Percentiles rank a stretch among this genome's conserved stretches.
Evolutionary conservation across 2,888 invertebrate genomes (phyloP).

Genomic region (Morpho deidamia): DNA sequence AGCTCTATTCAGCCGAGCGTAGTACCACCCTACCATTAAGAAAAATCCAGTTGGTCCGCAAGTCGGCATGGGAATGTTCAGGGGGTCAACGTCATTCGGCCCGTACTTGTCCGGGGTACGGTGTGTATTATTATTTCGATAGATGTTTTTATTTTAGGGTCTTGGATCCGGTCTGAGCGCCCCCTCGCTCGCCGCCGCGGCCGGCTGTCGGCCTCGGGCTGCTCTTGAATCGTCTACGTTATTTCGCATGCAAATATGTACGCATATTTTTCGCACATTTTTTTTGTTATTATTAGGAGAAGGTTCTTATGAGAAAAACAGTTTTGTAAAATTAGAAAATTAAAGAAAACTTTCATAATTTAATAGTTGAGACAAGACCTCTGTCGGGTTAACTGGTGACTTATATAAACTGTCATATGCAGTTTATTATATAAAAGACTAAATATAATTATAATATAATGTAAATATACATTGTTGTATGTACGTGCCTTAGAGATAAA

Average conservation of each 20-base stretch:
- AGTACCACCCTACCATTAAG: slow-evolving; percentile 65
- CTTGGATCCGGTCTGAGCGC: slow-evolving; percentile 73
- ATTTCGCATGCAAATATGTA: background rate
- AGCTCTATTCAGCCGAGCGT: slow-evolving; percentile 59
- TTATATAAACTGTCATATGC: too few species aligned
- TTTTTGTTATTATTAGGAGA: too few species aligned
- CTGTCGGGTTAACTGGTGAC: too few species aligned
- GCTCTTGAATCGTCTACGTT: slow-evolving; percentile 25
- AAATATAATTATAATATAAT: too few species aligned
- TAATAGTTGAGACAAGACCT: too few species aligned
- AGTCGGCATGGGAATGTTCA: slow-evolving; percentile 70
- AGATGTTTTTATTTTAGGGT: slow-evolving; percentile 77
- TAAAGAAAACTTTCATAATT: too few species aligned
- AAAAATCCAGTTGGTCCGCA: slow-evolving; percentile 66
- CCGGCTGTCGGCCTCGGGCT: slow-evolving; percentile 33
- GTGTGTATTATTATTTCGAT: slow-evolving; percentile 76
- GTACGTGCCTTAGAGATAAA: too few species aligned
- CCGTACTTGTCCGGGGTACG: slow-evolving; percentile 66
- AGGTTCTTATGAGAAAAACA: too few species aligned
- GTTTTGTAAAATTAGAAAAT: too few species aligned
- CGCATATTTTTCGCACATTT: slow-evolving; percentile 4
- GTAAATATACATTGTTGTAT: too few species aligned
- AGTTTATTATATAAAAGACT: too few species aligned
- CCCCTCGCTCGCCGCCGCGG: slow-evolving; percentile 60
- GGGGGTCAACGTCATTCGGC: slow-evolving; percentile 75